Evolutionary conservation across 2,113 vertebrate genomes (phyloP), one percentile per base, ranked within the genome.

Genomic region (Ictidomys tridecemlineatus): DNA sequence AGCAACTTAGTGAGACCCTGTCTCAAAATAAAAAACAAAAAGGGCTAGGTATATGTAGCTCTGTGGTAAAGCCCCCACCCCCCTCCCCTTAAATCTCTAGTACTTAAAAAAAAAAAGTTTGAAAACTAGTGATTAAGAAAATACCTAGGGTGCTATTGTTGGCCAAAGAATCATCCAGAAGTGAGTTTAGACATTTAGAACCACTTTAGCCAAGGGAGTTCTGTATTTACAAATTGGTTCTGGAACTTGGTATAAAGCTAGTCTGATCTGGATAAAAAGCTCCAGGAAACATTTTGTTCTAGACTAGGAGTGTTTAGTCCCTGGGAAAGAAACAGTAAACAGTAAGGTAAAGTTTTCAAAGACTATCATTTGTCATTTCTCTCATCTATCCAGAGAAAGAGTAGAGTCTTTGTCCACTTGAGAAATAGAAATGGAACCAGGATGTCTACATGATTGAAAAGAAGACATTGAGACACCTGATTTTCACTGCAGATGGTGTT

Each of bases 331-430:
- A 85, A 42, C n/a, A 76, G 48, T 74, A 22, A 85, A 42, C n/a
- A 76, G 48, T 74, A 32, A 80, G 20, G n/a, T n/a, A 70, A 10
- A 78, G 53, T 74, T 91, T 70, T 89, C 32, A 70, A 28, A 69
- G 77, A 65, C 56, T 88, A 63, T 63, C 48, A 48, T 91, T 96
- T 88, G 53, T 76, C 67, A 28, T 73, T 91, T 96, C 67, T 89
- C 39, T 93, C 16, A 80, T 45, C 34, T 9, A 76, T 45, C 34
- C 12, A 56, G 39, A 91, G 70, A 96, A 90, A 91, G 89, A 96
- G 24, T 56, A 82, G 82, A 32, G 30, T 13, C 9, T 63, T 39
- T 72, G 22, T 80, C 45, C 70, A 53, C 34, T 56, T 84, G 34
- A 67, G 79, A 78, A 69, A 48, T 9, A 78, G 45, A 70, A 87